Evolutionary conservation across 2,797 vertebrate species (phyloP).

Genomic region (Nannoperca australis): DNA sequence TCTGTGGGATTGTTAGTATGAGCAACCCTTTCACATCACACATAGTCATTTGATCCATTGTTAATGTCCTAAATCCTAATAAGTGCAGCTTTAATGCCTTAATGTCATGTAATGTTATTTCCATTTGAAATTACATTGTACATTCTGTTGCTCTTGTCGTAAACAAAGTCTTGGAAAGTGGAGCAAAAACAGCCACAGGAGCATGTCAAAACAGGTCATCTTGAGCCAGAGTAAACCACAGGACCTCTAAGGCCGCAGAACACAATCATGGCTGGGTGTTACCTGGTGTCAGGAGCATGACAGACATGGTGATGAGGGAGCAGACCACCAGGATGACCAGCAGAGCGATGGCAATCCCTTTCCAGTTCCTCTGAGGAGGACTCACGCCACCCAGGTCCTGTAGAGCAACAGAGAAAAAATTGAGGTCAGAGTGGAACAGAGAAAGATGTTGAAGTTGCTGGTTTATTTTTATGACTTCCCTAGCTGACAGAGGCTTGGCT

Average conservation of each 20-base stretch:
- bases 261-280: slow-evolving; percentile 38
- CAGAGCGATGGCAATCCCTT: slow-evolving; percentile 97
- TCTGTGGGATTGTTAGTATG: not conserved
- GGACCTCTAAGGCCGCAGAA: not conserved
- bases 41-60: not conserved
- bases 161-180: not conserved
- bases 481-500: not conserved
- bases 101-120: not conserved
- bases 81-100: not conserved
- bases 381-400: slow-evolving; percentile 89
- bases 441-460: too few relatives aligned
- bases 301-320: slow-evolving; percentile 98
- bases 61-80: not conserved
- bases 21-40: not conserved
- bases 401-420: slow-evolving; percentile 11
- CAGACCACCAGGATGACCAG: slow-evolving; percentile 97
- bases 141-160: not conserved
- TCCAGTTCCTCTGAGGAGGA: slow-evolving; percentile 98
- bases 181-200: not conserved
- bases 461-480: not conserved
- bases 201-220: not conserved
- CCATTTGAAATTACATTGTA: not conserved
- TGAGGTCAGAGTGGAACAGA: not conserved
- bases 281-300: slow-evolving; percentile 98
- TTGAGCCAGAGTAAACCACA: not conserved